Base-by-base conservation (phyloP, 2,797 vertebrate genomes). In the Falco novaeseelandiae region DNA sequence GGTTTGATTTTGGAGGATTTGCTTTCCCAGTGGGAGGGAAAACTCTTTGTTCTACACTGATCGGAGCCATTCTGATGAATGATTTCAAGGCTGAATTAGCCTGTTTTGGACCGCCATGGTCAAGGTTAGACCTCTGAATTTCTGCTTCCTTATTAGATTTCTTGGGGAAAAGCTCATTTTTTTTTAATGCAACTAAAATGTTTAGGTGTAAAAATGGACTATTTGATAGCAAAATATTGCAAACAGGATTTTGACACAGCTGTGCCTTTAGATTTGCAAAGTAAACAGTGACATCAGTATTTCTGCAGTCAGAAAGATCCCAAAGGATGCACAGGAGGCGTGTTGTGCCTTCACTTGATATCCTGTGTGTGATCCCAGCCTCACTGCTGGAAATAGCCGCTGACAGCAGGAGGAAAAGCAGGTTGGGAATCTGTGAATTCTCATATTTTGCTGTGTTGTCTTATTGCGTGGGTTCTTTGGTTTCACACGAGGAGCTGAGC, bases 351-450 rank as follows among this genome's bases (percentile, higher is more conserved):
- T 83, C 40, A 5, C 36, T 59, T 23, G 34, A 26, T n/a, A 52
- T 6, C 87, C 76, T 2, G 0, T 5, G 46, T 40, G 79, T 5
- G 26, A 21, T 61, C 54, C 86, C 0, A 0, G 32, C 61, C 78
- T 83, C 1, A 0, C 67, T 92, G 55, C 72, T 86, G 81, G 76
- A 34, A 83, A 71, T 5, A 81, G 44, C 32, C 65, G 10, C 14
- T 6, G 70, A 4, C 6, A 17, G 80, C 1, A 2, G 55, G 59
- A 62, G 67, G 76, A 44, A 9, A 27, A 70, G 42, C 67, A 27
- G 48, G 32, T 15, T 80, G 55, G 32, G 73, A 58, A 51, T 12
- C 65, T 85, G 51, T 14, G 5, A 55, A 25, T 16, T 14, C 36
- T 26, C 17, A 0, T 26, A 11, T 34, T 54, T 84, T 2, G 2